phyloP scores from a whole-genome alignment of 2,888 invertebrate genomes.

The Rhimphoctona megacephalus region DNA sequence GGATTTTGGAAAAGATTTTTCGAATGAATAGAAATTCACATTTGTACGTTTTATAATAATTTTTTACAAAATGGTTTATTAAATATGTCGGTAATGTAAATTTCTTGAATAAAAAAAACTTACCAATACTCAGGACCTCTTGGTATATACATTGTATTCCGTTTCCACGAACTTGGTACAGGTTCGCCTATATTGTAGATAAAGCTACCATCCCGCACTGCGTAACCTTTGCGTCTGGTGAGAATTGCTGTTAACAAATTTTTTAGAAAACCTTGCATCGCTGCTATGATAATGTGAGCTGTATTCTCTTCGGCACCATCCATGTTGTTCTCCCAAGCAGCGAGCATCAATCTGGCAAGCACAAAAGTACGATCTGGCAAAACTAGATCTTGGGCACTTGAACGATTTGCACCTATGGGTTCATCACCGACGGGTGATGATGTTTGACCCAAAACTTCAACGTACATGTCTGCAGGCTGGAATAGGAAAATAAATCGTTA shows the following conservation, averaged over 20 bases:
- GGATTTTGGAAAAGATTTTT: neutral
- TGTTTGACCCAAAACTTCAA: constrained; percentile 81
- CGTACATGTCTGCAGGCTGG: constrained; percentile 84
- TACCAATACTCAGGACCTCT: constrained; percentile 85
- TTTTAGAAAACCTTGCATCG: constrained; percentile 93
- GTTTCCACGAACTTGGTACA: constrained; percentile 92
- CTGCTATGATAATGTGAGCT: constrained; percentile 92
- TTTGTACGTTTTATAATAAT: neutral
- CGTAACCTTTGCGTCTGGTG: constrained; percentile 93
- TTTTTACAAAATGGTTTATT: neutral
- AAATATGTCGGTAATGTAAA: neutral
- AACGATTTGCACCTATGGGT: constrained; percentile 86
- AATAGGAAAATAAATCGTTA: neutral
- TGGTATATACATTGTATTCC: constrained; percentile 89
- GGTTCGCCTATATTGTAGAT: constrained; percentile 93
- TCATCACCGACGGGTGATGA: constrained; percentile 83
- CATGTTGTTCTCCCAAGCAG: constrained; percentile 95
- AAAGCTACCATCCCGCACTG: constrained; percentile 90
- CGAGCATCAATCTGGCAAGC: constrained; percentile 92
- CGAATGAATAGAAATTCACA: neutral
- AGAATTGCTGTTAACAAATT: constrained; percentile 92
- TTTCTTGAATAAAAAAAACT: constrained; percentile 12
- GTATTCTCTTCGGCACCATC: constrained; percentile 94
- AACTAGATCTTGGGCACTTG: constrained; percentile 90
- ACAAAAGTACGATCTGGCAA: constrained; percentile 94